Percentiles rank a stretch among this genome's conserved stretches.
Evolutionary conservation across 2,888 invertebrate species (phyloP).

Genomic region (Drepana falcataria): DNA sequence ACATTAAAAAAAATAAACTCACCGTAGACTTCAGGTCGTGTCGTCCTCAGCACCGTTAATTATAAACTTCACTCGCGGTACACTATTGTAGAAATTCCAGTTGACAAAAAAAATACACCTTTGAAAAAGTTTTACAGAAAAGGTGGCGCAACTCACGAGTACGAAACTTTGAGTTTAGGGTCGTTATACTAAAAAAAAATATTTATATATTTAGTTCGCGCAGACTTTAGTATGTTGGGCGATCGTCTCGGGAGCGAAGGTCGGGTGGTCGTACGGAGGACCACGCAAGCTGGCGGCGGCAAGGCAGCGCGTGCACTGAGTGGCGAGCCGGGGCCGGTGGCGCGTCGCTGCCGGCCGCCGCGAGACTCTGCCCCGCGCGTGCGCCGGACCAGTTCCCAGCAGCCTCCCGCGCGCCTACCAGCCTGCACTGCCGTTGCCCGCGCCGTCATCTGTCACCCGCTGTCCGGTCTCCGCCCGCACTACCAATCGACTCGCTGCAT

Average conservation of each 20-base stretch:
- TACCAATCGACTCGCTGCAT: neutral
- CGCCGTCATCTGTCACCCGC: neutral
- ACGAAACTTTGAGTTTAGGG: constrained; percentile 26
- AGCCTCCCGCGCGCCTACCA: constrained; percentile 50
- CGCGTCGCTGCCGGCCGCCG: constrained; percentile 47
- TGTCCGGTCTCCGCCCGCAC: constrained; percentile 16
- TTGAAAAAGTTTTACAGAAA: constrained; percentile 36
- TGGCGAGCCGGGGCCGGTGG: constrained; percentile 43
- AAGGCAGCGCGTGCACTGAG: constrained; percentile 72
- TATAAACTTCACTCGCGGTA: constrained; percentile 63
- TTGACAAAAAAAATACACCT: constrained; percentile 41
- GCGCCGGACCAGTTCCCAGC: constrained; percentile 67
- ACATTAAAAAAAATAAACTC: constrained; percentile 23
- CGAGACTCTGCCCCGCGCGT: constrained; percentile 62
- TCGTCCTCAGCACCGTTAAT: constrained; percentile 48
- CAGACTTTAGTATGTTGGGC: constrained; percentile 22
- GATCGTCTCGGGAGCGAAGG: constrained; percentile 28
- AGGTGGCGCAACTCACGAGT: constrained; percentile 34
- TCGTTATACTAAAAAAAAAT: constrained; percentile 16
- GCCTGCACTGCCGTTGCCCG: constrained; percentile 11
- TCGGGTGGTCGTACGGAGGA: constrained; percentile 31
- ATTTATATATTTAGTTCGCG: constrained; percentile 9
- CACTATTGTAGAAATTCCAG: constrained; percentile 47
- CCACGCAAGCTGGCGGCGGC: constrained; percentile 61
- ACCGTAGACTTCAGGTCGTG: constrained; percentile 61